These are phyloP conservation scores for Plecturocebus donacophilus DNA, from an alignment of 2,113 vertebrate species.

Conservation along the genomic window DNA sequence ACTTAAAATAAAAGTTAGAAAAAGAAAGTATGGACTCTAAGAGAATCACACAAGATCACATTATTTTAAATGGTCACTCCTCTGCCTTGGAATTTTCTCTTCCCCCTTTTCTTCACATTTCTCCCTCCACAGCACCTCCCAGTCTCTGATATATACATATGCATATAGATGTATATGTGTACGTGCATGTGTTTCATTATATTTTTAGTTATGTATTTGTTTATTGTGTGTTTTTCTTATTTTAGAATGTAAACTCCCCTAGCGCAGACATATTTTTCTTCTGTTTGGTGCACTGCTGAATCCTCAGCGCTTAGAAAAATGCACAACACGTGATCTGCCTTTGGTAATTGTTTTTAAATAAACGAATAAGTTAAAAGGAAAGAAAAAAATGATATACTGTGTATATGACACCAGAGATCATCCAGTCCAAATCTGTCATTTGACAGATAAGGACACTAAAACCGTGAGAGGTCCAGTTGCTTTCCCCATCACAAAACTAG, in stretches of 20 bases:
- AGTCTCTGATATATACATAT: background rate
- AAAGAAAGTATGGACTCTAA: background rate
- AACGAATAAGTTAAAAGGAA: background rate
- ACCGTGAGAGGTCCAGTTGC: background rate
- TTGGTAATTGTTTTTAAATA: background rate
- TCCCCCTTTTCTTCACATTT: background rate
- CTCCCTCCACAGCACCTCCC: background rate
- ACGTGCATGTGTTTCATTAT: background rate
- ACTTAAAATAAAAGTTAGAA: too few species aligned
- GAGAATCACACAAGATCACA: background rate
- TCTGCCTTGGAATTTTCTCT: background rate
- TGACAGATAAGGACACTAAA: background rate
- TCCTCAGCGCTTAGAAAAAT: background rate
- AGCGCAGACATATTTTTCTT: background rate
- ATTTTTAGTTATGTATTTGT: background rate
- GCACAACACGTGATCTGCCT: background rate
- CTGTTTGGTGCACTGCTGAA: background rate
- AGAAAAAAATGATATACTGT: background rate
- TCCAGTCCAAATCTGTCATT: background rate
- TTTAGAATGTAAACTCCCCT: background rate
- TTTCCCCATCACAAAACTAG: background rate
- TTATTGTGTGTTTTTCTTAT: background rate
- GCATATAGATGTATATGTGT: background rate
- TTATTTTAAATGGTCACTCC: background rate
- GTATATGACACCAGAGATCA: background rate